Evolutionary conservation across 1,140 invertebrate genomes (phyloP), one percentile per base, ranked within the genome.

Genomic region (Drosophila littoralis): DNA sequence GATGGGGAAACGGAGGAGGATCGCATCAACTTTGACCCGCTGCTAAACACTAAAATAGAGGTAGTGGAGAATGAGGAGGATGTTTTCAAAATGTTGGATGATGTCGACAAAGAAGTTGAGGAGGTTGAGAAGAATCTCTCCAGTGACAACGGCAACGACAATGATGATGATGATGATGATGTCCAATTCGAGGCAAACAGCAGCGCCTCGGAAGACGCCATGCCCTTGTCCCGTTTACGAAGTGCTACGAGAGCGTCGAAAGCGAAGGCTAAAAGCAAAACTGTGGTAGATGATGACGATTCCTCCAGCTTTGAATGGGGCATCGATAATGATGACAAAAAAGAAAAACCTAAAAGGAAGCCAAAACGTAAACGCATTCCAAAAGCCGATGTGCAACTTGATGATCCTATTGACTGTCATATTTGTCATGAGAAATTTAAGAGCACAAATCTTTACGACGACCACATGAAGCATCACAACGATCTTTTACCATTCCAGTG

Each of bases 341-440:
- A 48, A 7, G 52, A 58, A 17, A 46, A 35, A n/a, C 32, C 57
- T 10, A 69, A 48, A 8, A 51, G 58, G 1, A 91, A 83, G 48
- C 22, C 65, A 8, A 92, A 79, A 55, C 75, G 84, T 6, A 89
- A 81, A 10, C 55, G 84, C 12, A 77, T 79, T 42, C 69, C 79
- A 1, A 72, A 73, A 1, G 32, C 66, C 1, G 79, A 90, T 17
- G 60, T 75, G 0, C 66, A 81, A 32, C 61, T 78, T 1, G 71
- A 85, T 69, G 64, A 68, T 0, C 45, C 75, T 1, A 90, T 91
- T 17, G 91, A 91, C 10, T 92, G 91, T 33, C 90, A 92, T 52
- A 90, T 92, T 32, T 92, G 91, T 32, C 84, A 92, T 45, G 78
- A 92, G 52, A 91, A 81, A 17, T 91, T 92, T 46, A 91, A 91